Conservation (phyloP, 2,888 invertebrate species). For the Ceraclea dissimilis region DNA sequence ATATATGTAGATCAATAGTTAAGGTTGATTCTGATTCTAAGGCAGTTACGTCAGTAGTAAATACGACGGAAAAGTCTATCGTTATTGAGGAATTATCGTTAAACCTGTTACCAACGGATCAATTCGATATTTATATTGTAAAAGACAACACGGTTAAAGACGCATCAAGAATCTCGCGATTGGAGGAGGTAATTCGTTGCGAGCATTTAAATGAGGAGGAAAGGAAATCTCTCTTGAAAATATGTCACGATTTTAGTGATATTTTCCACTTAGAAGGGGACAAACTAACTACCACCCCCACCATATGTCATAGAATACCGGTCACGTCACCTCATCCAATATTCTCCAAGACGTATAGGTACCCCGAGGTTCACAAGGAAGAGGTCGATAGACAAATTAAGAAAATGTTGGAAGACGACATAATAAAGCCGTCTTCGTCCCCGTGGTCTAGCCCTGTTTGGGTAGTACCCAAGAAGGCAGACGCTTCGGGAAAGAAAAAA, state of each 20-base stretch:
- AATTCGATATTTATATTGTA: background rate
- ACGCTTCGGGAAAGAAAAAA: conserved; percentile 1
- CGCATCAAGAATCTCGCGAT: background rate
- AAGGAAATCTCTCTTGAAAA: conserved; percentile 25
- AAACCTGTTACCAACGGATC: background rate
- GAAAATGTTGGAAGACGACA: conserved; percentile 27
- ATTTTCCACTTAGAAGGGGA: conserved; percentile 28
- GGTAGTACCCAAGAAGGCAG: conserved; percentile 23
- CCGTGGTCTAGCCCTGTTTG: conserved; percentile 21
- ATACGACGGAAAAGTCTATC: background rate
- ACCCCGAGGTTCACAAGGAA: conserved; percentile 28
- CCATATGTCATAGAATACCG: conserved; percentile 27
- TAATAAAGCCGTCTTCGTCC: conserved; percentile 27
- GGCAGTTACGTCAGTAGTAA: background rate
- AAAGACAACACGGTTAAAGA: background rate
- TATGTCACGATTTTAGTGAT: conserved; percentile 20
- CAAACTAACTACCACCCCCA: conserved; percentile 26
- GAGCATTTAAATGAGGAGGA: conserved; percentile 28
- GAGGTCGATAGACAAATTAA: conserved; percentile 29
- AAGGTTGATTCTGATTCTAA: background rate
- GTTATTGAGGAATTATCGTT: background rate
- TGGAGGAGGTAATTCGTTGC: background rate
- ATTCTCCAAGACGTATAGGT: conserved; percentile 28
- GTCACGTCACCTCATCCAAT: conserved; percentile 26
- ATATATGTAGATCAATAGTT: background rate